Base-by-base conservation (phyloP, 2,888 invertebrate species). In the Anoplius nigerrimus region DNA sequence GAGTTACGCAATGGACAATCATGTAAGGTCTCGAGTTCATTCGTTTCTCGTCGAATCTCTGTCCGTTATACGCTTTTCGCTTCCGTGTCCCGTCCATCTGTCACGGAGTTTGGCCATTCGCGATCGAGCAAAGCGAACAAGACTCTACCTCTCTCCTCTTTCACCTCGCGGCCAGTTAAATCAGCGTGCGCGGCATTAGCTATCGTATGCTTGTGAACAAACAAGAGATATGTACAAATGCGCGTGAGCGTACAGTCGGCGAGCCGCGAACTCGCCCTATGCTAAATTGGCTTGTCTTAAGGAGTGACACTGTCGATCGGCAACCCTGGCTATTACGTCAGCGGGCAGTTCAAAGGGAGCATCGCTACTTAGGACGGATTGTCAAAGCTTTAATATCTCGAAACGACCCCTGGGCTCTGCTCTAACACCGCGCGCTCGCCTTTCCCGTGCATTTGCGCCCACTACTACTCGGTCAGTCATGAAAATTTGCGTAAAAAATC, bases 351-450 rank as follows among this genome's bases (percentile, higher is more conserved):
- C 55, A 61, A 82, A 80, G 63, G 72, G 74, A 72, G 73, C 63
- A 51, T 73, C 72, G 73, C 72, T 78, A 76, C 72, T 72, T 65
- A 80, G 83, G 82, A 83, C 83, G 81, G 82, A 83, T 80, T 82
- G 73, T 81, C 70, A 76, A 74, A 74, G 72, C 69, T 65, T 72
- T 71, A 66, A 54, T 62, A 51, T 63, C 59, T 21, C 15, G 22
- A 52, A 21, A 52, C 52, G 21, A 52, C 21, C 52, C 22, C 21
- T 22, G 18, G n/a, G 34, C 34, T 34, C 34, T 34, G 34, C 34
- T 34, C 11, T 34, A 34, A 24, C 34, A 11, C 34, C 34, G 34
- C 34, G 34, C 34, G 8, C 8, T 34, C 11, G 11, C 34, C 34
- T 34, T 34, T 34, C 34, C 34, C 34, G 34, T 34, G 34, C 34